Evolutionary conservation across 2,888 invertebrate species (phyloP).

Genomic region (Deilephila elpenor): DNA sequence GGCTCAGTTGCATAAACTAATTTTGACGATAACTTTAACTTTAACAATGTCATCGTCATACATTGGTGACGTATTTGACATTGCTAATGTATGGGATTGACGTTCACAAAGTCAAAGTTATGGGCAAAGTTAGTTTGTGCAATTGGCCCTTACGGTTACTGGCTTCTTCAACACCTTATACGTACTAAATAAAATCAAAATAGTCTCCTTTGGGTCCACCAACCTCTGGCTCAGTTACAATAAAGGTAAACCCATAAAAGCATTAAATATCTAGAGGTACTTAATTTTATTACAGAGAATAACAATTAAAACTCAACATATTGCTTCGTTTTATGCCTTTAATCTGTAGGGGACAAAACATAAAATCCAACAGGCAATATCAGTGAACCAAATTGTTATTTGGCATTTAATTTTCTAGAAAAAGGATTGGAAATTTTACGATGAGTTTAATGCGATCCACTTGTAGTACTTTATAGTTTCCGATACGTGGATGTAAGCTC

Average conservation of each 20-base stretch:
- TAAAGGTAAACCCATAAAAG: neutral
- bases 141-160: too few relatives aligned
- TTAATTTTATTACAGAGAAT: conserved; percentile 4
- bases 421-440: conserved; percentile 49
- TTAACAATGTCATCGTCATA: too few relatives aligned
- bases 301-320: conserved; percentile 12
- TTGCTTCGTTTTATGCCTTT: neutral
- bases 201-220: too few relatives aligned
- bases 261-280: neutral
- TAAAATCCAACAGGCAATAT: conserved; percentile 9
- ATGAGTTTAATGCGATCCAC: conserved; percentile 35
- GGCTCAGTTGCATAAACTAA: too few relatives aligned
- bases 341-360: conserved; percentile 5
- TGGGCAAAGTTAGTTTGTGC: too few relatives aligned
- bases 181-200: too few relatives aligned
- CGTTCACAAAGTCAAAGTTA: too few relatives aligned
- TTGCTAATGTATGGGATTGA: too few relatives aligned
- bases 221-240: neutral
- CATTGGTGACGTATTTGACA: too few relatives aligned
- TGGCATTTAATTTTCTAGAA: conserved; percentile 41
- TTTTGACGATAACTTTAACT: too few relatives aligned
- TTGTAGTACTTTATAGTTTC: conserved; percentile 52
- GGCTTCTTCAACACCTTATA: too few relatives aligned
- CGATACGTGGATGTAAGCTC: conserved; percentile 41
- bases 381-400: conserved; percentile 21